phyloP scores from a whole-genome alignment of 2,797 vertebrate species.

The Aulostomus chinensis region DNA sequence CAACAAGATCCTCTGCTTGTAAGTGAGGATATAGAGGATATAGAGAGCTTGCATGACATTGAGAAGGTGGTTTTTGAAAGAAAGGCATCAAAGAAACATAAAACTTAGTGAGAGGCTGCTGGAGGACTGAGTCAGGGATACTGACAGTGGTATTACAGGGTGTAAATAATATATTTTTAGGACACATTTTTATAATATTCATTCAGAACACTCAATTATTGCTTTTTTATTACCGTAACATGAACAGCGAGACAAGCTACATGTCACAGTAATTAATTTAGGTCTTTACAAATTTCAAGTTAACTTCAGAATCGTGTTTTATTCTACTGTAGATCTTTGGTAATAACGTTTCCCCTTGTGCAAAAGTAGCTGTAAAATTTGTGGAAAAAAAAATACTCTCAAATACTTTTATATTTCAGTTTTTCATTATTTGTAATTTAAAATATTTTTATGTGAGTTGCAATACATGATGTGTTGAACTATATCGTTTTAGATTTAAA shows the following conservation, averaged over 20 bases:
- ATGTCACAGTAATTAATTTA: neutral
- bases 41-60: conserved; percentile 14
- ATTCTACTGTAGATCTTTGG: conserved; percentile 11
- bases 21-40: conserved; percentile 24
- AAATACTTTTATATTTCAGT: conserved; percentile 1
- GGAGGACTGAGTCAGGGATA: conserved; percentile 12
- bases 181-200: conserved; percentile 2
- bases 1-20: conserved; percentile 12
- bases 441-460: conserved; percentile 20
- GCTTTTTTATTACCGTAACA: neutral
- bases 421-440: conserved; percentile 39
- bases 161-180: too few species aligned
- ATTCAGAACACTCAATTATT: neutral
- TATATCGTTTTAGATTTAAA: conserved; percentile 21
- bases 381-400: neutral
- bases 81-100: conserved; percentile 52
- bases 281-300: conserved; percentile 6
- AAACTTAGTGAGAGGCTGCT: conserved; percentile 39
- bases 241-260: neutral
- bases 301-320: conserved; percentile 1
- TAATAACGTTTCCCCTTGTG: conserved; percentile 9
- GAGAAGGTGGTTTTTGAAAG: conserved; percentile 31
- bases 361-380: conserved; percentile 7
- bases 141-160: too few species aligned
- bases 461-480: conserved; percentile 17